Percentiles rank a stretch among this genome's conserved stretches.
Evolutionary conservation across 1,140 invertebrate genomes (phyloP).

Genomic region (Brachionus manjavacas): DNA sequence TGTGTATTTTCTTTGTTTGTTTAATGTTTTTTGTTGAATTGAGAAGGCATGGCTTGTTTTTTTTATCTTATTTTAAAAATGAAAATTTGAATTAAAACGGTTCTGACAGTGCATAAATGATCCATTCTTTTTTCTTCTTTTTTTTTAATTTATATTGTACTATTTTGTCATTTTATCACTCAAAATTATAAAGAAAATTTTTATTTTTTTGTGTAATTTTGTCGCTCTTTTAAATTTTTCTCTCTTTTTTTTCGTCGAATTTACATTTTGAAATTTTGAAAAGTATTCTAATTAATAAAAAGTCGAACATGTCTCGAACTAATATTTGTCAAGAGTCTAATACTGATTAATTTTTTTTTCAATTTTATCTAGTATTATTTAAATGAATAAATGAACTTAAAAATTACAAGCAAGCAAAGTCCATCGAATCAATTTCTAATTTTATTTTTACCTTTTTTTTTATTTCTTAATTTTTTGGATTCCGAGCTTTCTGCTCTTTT

Average conservation of each 20-base stretch:
- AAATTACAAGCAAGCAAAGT: background rate
- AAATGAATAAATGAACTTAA: background rate
- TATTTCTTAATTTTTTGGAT: background rate
- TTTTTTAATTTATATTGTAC: background rate
- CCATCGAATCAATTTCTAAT: background rate
- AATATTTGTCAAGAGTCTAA: background rate
- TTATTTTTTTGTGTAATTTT: slow-evolving; percentile 13
- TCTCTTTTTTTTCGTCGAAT: background rate
- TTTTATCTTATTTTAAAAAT: background rate
- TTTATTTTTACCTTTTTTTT: background rate
- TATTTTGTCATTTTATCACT: background rate
- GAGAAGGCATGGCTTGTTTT: background rate
- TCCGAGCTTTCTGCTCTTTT: too few relatives aligned
- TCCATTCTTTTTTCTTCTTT: background rate
- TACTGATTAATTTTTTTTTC: background rate
- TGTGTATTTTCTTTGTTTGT: background rate
- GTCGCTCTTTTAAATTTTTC: background rate
- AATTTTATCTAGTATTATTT: background rate
- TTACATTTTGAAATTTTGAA: background rate
- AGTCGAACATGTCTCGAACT: background rate
- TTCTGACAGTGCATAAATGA: slow-evolving; percentile 11
- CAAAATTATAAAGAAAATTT: background rate
- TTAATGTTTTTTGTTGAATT: background rate
- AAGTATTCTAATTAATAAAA: background rate
- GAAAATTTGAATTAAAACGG: background rate